Evolutionary conservation across 2,113 vertebrate genomes (phyloP), one percentile per base, ranked within the genome.

Genomic region (Turdus rufiventris): DNA sequence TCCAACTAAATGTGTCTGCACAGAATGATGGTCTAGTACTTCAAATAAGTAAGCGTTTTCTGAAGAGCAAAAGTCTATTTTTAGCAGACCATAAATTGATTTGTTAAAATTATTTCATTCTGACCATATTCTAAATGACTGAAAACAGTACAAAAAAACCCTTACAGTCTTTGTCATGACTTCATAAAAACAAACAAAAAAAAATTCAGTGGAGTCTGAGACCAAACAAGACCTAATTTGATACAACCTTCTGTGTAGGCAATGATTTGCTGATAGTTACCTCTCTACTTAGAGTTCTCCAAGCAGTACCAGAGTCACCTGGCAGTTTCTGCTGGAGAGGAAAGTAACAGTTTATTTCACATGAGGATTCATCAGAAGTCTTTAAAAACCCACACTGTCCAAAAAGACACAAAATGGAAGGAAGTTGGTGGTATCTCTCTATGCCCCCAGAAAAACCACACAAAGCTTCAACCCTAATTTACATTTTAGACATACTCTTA

Each of bases 391-490:
- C 48, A 54, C 18, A 23, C 10, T 28, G 25, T 62, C 36, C 38
- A 58, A 62, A 81, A 54, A 14, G 18, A 54, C 38, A 10, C 18
- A 58, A 33, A 12, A 42, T 2, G 8, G 38, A 24, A 77, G 8
- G 12, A 77, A 71, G 9, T 45, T 58, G 8, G 19, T 29, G 4
- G 6, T 10, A 3, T 50, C 8, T 54, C 12, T 18, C 26, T 25
- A 5, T 5, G 3, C 3, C 1, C 13, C 6, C 16, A 45, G 38
- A 48, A 63, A 54, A 1, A 7, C 18, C 45, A 42, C 20, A 36
- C 6, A 34, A 68, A 29, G 5, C 36, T 60, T 85, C 66, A 62
- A 62, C 20, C 16, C 10, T 43, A 14, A 63, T 34, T 42, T 38
- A 12, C 34, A 71, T 51, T 88, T 72, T 34, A 72, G 53, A 21